Conservation (phyloP, 2,797 vertebrate species). For the Geotrypetes seraphini region DNA sequence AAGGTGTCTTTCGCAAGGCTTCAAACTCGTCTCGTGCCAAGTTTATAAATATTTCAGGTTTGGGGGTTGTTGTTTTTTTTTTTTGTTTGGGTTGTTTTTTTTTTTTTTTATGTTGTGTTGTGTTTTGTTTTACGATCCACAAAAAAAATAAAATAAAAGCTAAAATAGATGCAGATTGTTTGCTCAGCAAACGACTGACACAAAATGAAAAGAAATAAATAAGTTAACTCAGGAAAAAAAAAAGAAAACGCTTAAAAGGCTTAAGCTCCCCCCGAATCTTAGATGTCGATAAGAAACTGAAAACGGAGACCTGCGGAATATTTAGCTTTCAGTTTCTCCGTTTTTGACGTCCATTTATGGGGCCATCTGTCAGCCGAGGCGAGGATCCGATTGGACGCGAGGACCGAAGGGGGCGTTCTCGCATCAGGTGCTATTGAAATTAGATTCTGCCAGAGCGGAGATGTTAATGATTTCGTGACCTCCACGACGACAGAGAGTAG, state of each 20-base stretch:
- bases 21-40: slow-evolving; percentile 63
- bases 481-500: slow-evolving; percentile 65
- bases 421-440: slow-evolving; percentile 74
- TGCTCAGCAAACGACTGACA: slow-evolving; percentile 47
- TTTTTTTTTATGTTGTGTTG: slow-evolving; percentile 18
- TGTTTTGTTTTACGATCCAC: slow-evolving; percentile 49
- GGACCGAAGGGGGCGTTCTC: slow-evolving; percentile 55
- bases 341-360: slow-evolving; percentile 72
- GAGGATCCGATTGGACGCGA: slow-evolving; percentile 74
- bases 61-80: slow-evolving; percentile 32
- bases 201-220: slow-evolving; percentile 25
- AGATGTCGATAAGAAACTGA: slow-evolving; percentile 57
- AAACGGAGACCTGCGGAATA: slow-evolving; percentile 53
- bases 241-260: slow-evolving; percentile 25
- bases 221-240: slow-evolving; percentile 16
- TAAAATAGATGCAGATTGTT: slow-evolving; percentile 43
- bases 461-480: slow-evolving; percentile 69
- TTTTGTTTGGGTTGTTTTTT: slow-evolving; percentile 29
- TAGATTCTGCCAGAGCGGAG: slow-evolving; percentile 67
- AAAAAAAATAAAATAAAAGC: slow-evolving; percentile 11
- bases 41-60: slow-evolving; percentile 53
- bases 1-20: slow-evolving; percentile 61
- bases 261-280: slow-evolving; percentile 48
- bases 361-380: slow-evolving; percentile 66
- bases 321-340: slow-evolving; percentile 61